phyloP scores from a whole-genome alignment of 2,888 invertebrate species.

The Seladonia tumulorum region DNA sequence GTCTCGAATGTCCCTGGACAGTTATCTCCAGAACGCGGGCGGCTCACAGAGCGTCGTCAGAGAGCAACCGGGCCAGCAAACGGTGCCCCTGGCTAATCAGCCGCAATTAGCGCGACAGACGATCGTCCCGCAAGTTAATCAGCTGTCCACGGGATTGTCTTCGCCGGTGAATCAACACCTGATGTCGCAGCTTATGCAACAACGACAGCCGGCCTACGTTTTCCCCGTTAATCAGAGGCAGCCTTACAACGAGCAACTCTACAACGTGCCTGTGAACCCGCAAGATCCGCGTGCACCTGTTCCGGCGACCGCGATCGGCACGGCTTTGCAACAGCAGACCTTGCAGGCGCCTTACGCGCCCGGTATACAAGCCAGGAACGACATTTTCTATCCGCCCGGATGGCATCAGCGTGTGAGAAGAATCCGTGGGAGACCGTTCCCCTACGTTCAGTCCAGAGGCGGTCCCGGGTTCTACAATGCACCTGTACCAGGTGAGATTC shows the following conservation, averaged over 20 bases:
- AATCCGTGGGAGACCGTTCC: constrained; percentile 60
- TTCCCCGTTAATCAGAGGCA: constrained; percentile 34
- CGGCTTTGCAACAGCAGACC: constrained; percentile 7
- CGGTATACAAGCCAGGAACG: constrained; percentile 53
- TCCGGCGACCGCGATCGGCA: neutral
- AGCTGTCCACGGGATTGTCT: constrained; percentile 10
- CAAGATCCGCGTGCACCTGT: constrained; percentile 2
- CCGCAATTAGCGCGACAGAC: constrained; percentile 31
- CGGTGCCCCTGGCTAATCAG: constrained; percentile 9
- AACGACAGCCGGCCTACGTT: constrained; percentile 30
- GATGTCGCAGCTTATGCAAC: constrained; percentile 45
- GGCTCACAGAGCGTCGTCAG: neutral
- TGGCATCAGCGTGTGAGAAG: constrained; percentile 65
- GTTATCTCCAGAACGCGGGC: constrained; percentile 68
- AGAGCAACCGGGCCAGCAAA: neutral
- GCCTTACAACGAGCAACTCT: constrained; percentile 18
- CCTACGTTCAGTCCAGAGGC: constrained; percentile 68
- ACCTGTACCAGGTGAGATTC: constrained; percentile 58
- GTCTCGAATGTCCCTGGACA: constrained; percentile 76
- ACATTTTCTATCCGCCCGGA: constrained; percentile 49
- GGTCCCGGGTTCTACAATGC: constrained; percentile 69
- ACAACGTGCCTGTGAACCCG: constrained; percentile 11
- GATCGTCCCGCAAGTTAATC: neutral
- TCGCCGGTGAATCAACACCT: constrained; percentile 55
- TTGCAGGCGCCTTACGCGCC: constrained; percentile 36